Evolutionary conservation across 2,113 vertebrate genomes (phyloP).

Genomic region (Gallinago media): DNA sequence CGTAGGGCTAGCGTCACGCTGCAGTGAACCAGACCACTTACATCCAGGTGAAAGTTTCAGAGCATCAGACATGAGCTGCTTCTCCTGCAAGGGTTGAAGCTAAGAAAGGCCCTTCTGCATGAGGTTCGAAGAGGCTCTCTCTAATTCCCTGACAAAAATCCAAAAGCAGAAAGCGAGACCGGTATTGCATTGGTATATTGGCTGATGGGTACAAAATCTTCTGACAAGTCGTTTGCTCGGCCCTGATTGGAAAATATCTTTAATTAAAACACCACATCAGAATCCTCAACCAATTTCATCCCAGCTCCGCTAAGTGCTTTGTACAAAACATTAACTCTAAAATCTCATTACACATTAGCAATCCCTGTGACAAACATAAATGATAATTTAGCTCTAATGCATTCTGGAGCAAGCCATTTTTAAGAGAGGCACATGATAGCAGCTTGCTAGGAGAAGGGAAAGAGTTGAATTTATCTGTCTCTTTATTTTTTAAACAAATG

Average conservation of each 20-base stretch:
- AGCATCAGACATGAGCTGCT: background rate
- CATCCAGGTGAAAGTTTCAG: background rate
- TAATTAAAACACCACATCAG: slow-evolving; percentile 80
- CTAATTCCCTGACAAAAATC: slow-evolving; percentile 23
- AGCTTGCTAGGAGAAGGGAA: background rate
- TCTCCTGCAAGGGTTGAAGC: background rate
- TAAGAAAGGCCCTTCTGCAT: background rate
- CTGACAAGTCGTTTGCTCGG: slow-evolving; percentile 52
- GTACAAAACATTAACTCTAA: slow-evolving; percentile 81
- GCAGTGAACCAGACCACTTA: background rate
- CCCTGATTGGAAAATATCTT: slow-evolving; percentile 78
- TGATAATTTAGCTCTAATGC: slow-evolving; percentile 72
- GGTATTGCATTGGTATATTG: background rate
- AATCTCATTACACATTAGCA: slow-evolving; percentile 77
- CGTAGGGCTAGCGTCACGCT: accelerated
- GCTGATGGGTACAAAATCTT: slow-evolving; percentile 55
- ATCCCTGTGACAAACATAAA: slow-evolving; percentile 74
- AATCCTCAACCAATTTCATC: slow-evolving; percentile 74
- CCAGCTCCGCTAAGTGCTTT: slow-evolving; percentile 72
- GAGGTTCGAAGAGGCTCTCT: background rate
- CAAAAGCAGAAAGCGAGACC: slow-evolving; percentile 48
- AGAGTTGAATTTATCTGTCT: slow-evolving; percentile 26
- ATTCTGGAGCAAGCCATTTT: slow-evolving; percentile 55
- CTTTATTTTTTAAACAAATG: slow-evolving; percentile 55
- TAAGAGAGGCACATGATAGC: slow-evolving; percentile 11